phyloP scores from a whole-genome alignment of 2,797 vertebrate species.

The Thunnus albacares region DNA sequence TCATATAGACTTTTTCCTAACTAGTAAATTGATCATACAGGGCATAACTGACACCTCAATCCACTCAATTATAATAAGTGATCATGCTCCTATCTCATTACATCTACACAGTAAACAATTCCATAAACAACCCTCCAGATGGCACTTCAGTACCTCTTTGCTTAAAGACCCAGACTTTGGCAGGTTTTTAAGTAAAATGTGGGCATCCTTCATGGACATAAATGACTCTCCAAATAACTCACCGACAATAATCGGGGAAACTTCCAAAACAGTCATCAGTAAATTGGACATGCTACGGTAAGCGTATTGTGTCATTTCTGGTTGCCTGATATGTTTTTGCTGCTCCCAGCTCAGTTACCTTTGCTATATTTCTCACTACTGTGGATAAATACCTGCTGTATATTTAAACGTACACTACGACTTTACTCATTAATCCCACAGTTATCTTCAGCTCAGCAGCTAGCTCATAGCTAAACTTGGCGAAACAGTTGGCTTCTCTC shows the following conservation, averaged over 20 bases:
- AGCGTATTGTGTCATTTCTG: no score
- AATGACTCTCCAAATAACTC: conserved; percentile 12
- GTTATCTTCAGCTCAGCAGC: no score
- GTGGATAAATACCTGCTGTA: no score
- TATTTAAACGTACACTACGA: no score
- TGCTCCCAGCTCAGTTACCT: no score
- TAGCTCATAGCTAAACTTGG: no score
- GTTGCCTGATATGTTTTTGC: no score
- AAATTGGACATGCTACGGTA: no score
- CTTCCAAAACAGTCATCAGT: neutral
- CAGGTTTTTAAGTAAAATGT: conserved; percentile 16
- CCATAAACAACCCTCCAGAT: conserved; percentile 36
- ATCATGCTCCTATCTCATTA: conserved; percentile 8
- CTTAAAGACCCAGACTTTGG: conserved; percentile 37
- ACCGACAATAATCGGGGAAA: neutral
- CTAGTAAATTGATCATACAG: conserved; percentile 15
- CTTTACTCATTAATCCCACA: no score
- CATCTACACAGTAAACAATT: conserved; percentile 27
- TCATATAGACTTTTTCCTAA: neutral
- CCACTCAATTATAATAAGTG: conserved; percentile 25
- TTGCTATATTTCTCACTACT: no score
- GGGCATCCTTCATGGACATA: neutral
- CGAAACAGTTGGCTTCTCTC: no score
- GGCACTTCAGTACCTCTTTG: conserved; percentile 35
- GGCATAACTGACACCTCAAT: conserved; percentile 23